Evolutionary conservation across 2,113 vertebrate species (phyloP), one percentile per base, ranked within the genome.

Genomic region (Anoura caudifer): DNA sequence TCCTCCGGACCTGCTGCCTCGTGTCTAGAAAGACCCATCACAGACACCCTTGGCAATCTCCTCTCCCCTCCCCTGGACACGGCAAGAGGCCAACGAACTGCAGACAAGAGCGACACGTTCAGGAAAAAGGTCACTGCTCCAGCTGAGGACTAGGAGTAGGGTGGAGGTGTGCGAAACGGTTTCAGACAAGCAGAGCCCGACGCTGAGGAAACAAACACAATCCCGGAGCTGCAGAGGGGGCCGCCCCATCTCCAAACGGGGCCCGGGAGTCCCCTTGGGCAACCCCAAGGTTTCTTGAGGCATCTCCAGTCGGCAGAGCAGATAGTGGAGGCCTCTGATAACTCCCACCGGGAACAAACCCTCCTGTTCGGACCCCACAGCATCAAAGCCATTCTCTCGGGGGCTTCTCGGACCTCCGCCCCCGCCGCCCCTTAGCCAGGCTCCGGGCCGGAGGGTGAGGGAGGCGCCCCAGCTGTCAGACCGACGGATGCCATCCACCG

Each of bases 401-500:
- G 61, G 76, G 31, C 8, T 33, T 59, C 36, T 67, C 54, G 45
- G 45, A 54, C n/a, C 33, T 36, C 59, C 10, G 2, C 63, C 67
- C 80, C 61, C 52, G 19, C 33, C 41, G 54, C 79, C 38, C 72
- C 59, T 2, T 3, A 2, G 33, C 33, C 26, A 36, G 61, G 72
- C 85, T 80, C 92, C 16, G 73, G 80, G 72, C 80, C 92, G 72
- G 50, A 41, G 69, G 69, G 86, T 67, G 50, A 63, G 52, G 33
- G 69, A 97, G 76, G 85, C 72, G 28, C 9, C 11, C 52, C 83
- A 67, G 83, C 81, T 93, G 93, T 96, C 90, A 92, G 63, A 82
- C 43, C 50, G 81, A 90, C 86, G 80, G 67, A 63, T 56, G 95
- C 52, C n/a, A 36, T 61, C 59, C 56, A 54, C 70, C n/a, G 61